These are phyloP conservation scores for Halesus radiatus DNA, from an alignment of 1,140 invertebrate genomes.

Conservation along the genomic window DNA sequence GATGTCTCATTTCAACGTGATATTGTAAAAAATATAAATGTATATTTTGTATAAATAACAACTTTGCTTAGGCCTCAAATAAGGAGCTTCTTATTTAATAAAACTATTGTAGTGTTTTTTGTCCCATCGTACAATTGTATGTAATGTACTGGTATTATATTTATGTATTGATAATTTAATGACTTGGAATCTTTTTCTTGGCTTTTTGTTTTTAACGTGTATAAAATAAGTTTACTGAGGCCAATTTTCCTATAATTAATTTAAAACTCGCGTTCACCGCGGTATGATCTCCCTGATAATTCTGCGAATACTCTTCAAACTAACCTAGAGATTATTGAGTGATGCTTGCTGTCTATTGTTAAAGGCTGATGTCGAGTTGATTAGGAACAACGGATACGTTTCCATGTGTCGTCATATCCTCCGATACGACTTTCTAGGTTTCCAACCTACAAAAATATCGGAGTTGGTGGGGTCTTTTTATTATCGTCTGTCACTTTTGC, in stretches of 20 bases:
- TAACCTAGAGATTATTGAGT: conserved; percentile 24
- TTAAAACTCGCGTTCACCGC: conserved; percentile 22
- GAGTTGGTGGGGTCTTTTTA: background rate
- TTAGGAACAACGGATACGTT: background rate
- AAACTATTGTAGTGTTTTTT: background rate
- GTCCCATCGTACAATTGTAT: background rate
- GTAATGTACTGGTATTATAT: background rate
- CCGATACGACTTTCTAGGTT: too few species aligned
- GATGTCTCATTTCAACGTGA: background rate
- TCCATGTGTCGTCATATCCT: background rate
- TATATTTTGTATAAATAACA: background rate
- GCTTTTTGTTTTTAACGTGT: background rate
- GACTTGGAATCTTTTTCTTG: background rate
- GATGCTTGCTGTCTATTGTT: background rate
- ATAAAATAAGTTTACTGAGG: background rate
- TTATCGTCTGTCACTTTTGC: too few species aligned
- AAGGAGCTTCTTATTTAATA: background rate
- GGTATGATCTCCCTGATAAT: conserved; percentile 23
- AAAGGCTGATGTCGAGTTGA: background rate
- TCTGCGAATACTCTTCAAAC: background rate
- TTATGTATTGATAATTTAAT: background rate
- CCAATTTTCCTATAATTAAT: conserved; percentile 35
- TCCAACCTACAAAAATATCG: background rate
- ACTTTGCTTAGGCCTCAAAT: too few species aligned
- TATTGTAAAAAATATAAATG: background rate